These are phyloP conservation scores for Hippocampus kuda DNA, from an alignment of 2,797 vertebrate genomes.

Conservation along the genomic window DNA sequence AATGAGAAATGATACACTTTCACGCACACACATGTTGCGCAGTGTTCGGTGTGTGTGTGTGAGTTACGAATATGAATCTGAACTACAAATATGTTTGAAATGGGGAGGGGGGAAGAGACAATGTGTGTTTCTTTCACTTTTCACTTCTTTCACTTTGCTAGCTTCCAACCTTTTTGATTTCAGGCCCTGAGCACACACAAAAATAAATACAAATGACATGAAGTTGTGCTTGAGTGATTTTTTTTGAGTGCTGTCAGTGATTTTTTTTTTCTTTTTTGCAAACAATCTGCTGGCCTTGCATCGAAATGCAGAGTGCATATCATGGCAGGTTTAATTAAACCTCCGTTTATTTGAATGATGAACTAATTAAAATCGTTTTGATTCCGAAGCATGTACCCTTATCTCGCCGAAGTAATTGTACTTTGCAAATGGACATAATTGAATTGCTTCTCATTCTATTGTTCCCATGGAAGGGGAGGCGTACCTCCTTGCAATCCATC, in stretches of 20 bases:
- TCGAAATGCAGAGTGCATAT: conserved; percentile 39
- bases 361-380: conserved; percentile 57
- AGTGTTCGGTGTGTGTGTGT: background rate
- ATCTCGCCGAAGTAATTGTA: conserved; percentile 54
- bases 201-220: background rate
- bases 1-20: conserved; percentile 45
- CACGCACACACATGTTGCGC: background rate
- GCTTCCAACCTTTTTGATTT: background rate
- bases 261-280: conserved; percentile 9
- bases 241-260: background rate
- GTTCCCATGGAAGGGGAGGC: conserved; percentile 44
- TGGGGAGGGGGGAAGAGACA: background rate
- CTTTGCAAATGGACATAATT: conserved; percentile 56
- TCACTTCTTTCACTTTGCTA: background rate
- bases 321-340: conserved; percentile 55
- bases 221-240: background rate
- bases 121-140: background rate
- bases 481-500: conserved; percentile 46
- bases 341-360: conserved; percentile 53
- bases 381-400: conserved; percentile 47
- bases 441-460: conserved; percentile 51
- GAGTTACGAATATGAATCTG: background rate
- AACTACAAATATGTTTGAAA: background rate
- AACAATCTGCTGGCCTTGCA: conserved; percentile 27
- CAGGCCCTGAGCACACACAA: background rate